Evolutionary conservation across 2,888 invertebrate genomes (phyloP), one percentile per base, ranked within the genome.

Genomic region (Labia minor): DNA sequence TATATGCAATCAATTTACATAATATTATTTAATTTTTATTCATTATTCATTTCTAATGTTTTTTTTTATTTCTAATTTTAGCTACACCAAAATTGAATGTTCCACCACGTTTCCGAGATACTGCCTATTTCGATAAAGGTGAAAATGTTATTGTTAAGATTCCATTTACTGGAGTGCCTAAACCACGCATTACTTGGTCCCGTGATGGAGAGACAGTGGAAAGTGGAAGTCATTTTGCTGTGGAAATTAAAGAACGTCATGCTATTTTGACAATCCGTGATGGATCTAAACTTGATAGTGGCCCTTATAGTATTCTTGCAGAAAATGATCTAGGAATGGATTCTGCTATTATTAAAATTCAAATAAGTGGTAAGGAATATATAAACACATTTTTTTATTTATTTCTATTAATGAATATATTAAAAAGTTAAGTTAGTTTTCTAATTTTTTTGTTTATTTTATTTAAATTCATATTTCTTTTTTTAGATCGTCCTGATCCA

Each of bases 101-200:
- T 65, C 99, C 99, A 67, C 96, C 97, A 19, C 83, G 98, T 70
- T 99, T 99, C 88, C 87, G 95, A 64, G 96, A 95, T 74, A 90
- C 92, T 0, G 95, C 96, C 2, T 96, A 92, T 85, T 98, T 96
- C 81, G 98, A 98, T 81, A 97, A 97, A 79, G 97, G 96, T 66
- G 96, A 96, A 78, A 96, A 95, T 76, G 91, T 98, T 1, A 86
- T 92, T 14, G 86, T 99, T 73, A 98, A 98, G 81, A 93, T 99
- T 74, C 98, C 99, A 21, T 99, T 98, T 84, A 97, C 96, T 73
- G 98, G 98, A 2, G 92, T 92, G 80, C 98, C 99, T 0, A 90
- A 90, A 75, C 98, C 98, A 21, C 91, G 88, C 76, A 90, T 96
- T 75, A 87, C 88, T 21, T 99, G 98, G 98, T 86, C 91, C 67